These are phyloP conservation scores for Enteromius treurensis DNA, from an alignment of 2,797 vertebrate species.

Conservation along the genomic window DNA sequence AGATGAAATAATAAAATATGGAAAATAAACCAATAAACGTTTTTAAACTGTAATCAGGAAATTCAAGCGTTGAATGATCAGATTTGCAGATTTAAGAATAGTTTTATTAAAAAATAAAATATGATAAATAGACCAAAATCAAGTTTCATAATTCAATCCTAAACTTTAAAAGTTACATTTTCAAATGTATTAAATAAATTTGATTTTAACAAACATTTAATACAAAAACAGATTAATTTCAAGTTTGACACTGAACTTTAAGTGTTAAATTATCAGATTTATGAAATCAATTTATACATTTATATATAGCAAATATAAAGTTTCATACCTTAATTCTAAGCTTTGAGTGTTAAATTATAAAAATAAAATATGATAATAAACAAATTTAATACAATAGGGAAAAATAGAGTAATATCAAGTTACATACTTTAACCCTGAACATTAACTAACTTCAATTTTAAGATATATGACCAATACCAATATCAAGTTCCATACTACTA, in stretches of 20 bases:
- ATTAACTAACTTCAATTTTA: no score
- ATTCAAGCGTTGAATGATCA: background rate
- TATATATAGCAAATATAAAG: no score
- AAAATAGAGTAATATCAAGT: background rate
- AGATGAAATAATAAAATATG: background rate
- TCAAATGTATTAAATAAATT: no score
- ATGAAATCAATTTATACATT: background rate
- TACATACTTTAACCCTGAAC: background rate
- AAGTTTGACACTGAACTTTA: background rate
- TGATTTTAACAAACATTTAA: no score
- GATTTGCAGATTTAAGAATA: background rate
- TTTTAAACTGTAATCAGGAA: background rate
- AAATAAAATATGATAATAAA: background rate
- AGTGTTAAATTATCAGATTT: background rate
- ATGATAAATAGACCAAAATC: background rate
- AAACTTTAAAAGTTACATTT: no score
- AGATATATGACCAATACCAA: no score
- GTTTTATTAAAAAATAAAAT: background rate
- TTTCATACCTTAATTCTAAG: no score
- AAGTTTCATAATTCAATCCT: no score
- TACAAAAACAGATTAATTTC: background rate
- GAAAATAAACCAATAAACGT: background rate
- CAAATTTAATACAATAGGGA: background rate
- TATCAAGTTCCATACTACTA: no score
- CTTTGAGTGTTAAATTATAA: no score